phyloP scores from a whole-genome alignment of 2,113 vertebrate species.

The Ammodramus savannarum region DNA sequence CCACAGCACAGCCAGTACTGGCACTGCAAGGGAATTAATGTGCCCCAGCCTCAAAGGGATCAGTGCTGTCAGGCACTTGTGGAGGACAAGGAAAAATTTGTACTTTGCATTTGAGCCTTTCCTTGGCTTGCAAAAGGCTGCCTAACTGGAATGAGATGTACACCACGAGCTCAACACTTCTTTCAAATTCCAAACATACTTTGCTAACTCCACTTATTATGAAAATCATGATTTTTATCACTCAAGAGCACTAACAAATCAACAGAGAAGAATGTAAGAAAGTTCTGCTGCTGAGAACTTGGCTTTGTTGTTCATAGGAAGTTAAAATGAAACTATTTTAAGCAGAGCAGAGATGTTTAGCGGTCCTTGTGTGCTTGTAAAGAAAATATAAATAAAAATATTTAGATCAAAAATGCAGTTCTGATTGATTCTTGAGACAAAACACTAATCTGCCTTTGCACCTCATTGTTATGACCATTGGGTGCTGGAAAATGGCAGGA shows the following conservation, averaged over 20 bases:
- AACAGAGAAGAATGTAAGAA: neutral
- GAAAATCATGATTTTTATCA: constrained; percentile 43
- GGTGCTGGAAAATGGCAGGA: neutral
- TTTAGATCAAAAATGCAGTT: neutral
- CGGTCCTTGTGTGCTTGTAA: neutral
- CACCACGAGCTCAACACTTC: neutral
- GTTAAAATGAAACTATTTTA: neutral
- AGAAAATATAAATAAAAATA: neutral
- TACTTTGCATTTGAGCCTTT: neutral
- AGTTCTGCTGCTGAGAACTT: neutral
- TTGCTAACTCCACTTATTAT: neutral
- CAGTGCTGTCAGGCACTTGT: neutral
- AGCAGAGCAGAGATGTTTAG: neutral
- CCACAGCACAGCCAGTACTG: neutral
- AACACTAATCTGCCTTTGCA: neutral
- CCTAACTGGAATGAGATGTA: neutral
- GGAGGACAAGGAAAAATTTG: constrained; percentile 19
- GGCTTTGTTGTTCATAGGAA: neutral
- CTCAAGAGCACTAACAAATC: constrained; percentile 21
- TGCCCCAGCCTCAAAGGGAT: neutral
- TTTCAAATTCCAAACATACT: constrained; percentile 55
- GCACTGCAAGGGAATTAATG: neutral
- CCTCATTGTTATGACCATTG: neutral
- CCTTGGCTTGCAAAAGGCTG: neutral
- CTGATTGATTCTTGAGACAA: neutral